These are phyloP conservation scores for Denticeps clupeoides DNA, from an alignment of 2,797 vertebrate genomes.

Conservation along the genomic window DNA sequence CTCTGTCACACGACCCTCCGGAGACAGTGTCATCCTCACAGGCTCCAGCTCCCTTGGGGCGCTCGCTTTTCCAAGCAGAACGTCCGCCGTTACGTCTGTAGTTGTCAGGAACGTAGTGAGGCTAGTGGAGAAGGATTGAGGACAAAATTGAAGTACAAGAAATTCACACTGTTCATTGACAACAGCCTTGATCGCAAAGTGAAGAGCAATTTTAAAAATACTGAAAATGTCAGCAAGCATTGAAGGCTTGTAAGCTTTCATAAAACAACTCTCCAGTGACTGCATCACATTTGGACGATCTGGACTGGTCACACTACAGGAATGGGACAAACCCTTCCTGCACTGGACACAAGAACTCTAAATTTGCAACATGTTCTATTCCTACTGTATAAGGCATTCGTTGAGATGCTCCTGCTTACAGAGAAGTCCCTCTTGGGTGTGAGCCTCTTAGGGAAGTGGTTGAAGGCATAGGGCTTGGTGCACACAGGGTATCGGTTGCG, in stretches of 20 bases:
- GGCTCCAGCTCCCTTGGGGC: slow-evolving; percentile 62
- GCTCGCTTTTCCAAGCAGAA: slow-evolving; percentile 89
- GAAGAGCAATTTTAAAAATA: too few species aligned
- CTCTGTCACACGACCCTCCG: slow-evolving; percentile 55
- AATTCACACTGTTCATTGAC: too few species aligned
- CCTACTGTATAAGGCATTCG: too few species aligned
- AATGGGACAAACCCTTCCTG: too few species aligned
- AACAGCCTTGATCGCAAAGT: too few species aligned
- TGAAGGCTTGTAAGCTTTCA: too few species aligned
- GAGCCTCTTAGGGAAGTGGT: slow-evolving; percentile 93
- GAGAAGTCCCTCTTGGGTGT: slow-evolving; percentile 93
- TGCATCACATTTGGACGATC: too few species aligned
- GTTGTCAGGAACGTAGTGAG: slow-evolving; percentile 96
- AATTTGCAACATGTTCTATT: neutral
- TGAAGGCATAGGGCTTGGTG: slow-evolving; percentile 94
- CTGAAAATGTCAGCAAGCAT: too few species aligned
- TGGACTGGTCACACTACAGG: too few species aligned
- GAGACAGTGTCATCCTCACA: slow-evolving; percentile 71
- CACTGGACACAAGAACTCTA: neutral
- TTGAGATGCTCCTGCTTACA: slow-evolving; percentile 55
- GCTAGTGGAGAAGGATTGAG: slow-evolving; percentile 53
- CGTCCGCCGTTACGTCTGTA: slow-evolving; percentile 95
- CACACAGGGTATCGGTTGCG: slow-evolving; percentile 93
- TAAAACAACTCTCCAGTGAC: too few species aligned
- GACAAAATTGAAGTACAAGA: neutral